Evolutionary conservation across 2,113 vertebrate genomes (phyloP).

Genomic region (Phylloscopus trochilus): DNA sequence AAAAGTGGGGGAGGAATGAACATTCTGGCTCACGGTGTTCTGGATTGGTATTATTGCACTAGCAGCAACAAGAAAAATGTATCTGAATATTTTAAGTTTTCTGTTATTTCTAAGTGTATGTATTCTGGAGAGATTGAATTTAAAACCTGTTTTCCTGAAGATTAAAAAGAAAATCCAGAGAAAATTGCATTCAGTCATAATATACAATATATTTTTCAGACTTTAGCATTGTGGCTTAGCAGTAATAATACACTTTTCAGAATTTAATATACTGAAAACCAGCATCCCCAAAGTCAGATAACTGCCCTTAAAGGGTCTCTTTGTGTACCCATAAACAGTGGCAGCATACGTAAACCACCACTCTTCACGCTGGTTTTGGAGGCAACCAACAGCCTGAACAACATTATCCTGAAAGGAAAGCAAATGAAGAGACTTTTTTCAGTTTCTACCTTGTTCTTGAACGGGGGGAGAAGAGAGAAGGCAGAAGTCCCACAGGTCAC

Average conservation of each 20-base stretch:
- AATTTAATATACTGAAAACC: background rate
- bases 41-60: background rate
- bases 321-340: background rate
- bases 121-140: background rate
- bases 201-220: background rate
- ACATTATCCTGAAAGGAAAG: background rate
- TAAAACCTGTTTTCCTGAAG: background rate
- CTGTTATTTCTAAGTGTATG: background rate
- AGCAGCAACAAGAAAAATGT: background rate
- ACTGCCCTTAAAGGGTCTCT: fast-evolving
- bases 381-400: background rate
- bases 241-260: background rate
- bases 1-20: background rate
- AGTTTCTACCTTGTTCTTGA: background rate
- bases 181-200: background rate
- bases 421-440: background rate
- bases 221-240: background rate
- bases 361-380: fast-evolving
- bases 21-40: fast-evolving
- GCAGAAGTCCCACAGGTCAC: background rate
- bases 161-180: background rate
- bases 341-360: background rate
- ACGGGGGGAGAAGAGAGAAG: background rate
- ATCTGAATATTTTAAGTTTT: background rate
- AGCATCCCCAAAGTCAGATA: background rate